Base-by-base conservation (phyloP, 1,140 invertebrate species). In the Physella acuta region DNA sequence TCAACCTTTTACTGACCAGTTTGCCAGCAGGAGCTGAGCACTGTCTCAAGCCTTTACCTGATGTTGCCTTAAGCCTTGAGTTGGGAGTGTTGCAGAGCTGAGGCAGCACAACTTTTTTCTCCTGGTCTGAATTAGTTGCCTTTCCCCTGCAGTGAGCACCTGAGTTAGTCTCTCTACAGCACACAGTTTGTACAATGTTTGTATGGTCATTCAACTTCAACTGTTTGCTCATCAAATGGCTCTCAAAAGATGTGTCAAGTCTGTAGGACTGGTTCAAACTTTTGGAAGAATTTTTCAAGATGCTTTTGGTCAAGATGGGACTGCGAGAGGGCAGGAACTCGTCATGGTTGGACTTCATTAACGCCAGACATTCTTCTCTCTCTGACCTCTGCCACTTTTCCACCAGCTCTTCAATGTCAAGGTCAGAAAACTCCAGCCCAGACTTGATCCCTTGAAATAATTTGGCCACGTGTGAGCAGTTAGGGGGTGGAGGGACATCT, bases 391-490 rank as follows among this genome's bases (percentile, higher is more conserved):
- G 36, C 76, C 76, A 79, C 30, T 75, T 49, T 39, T 76, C 70
- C 16, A 78, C 59, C 3, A 78, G 56, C 56, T 71, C 30, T 20
- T 71, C 49, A 17, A 78, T 17, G 60, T 78, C 75, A 30, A 78
- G n/a, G 3, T 71, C 49, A 37, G 75, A 68, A 34, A 78, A 51
- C 0, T 67, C 30, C 56, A 33, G 37, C 28, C 30, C 28, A 26
- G 64, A 52, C 52, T 56, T 68, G 16, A 78, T 44, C 20, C 63
- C 30, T 3, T 70, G 37, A 59, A 76, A 59, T 20, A 74, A 31
- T 24, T 63, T 26, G 39, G 34, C 36, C 3, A 78, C 51, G 61
- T 75, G 71, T 20, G 68, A 53, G 24, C 73, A 16, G 37, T 63
- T 53, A 1, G 77, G 77, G 16, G 77, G 71, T 17, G 67, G 26